These are phyloP conservation scores for Nylanderia fulva DNA, from an alignment of 1,140 invertebrate genomes.

Conservation along the genomic window DNA sequence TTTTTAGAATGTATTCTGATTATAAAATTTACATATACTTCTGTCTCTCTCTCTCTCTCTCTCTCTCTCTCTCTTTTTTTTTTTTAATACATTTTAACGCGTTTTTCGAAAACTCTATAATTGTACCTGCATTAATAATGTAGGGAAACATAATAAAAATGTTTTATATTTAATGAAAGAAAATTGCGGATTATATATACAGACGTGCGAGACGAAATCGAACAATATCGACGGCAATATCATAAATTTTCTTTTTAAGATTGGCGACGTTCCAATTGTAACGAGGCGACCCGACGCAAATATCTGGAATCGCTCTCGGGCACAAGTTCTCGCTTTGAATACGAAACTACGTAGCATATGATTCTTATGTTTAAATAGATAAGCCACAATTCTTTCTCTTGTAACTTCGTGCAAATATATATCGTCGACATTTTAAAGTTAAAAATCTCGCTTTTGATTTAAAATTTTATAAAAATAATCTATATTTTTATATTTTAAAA, in stretches of 20 bases:
- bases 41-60: too few relatives aligned
- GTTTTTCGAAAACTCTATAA: neutral
- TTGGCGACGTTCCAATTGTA: conserved; percentile 73
- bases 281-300: conserved; percentile 59
- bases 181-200: neutral
- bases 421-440: neutral
- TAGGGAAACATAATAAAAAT: neutral
- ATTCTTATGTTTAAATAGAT: conserved; percentile 59
- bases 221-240: neutral
- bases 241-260: conserved; percentile 49
- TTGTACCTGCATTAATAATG: neutral
- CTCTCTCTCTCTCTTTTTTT: neutral
- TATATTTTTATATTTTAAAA: too few relatives aligned
- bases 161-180: neutral
- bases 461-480: too few relatives aligned
- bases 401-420: neutral
- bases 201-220: neutral
- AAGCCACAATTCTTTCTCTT: conserved; percentile 21
- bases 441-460: too few relatives aligned
- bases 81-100: neutral
- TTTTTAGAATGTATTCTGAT: too few relatives aligned
- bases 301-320: conserved; percentile 66
- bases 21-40: too few relatives aligned
- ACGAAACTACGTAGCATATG: conserved; percentile 59
- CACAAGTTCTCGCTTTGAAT: conserved; percentile 55